A percentile compares a stretch with the other conserved stretches of the same genome.
Evolutionary conservation across 92 coral and sea anemone genomes (phyloP).

Genomic region (Palythoa grandis): DNA sequence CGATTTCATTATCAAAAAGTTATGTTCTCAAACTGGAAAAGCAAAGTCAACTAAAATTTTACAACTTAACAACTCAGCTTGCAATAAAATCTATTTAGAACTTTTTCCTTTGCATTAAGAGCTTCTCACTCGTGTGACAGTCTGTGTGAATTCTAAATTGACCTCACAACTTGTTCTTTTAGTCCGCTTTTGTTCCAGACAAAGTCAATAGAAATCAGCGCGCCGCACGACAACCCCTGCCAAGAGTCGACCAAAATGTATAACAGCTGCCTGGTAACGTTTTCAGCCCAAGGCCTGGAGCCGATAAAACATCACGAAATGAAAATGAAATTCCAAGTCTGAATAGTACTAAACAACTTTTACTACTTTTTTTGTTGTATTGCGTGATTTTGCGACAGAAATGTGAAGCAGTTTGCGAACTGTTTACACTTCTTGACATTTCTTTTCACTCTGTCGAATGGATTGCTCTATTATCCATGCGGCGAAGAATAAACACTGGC

Average conservation of each 20-base stretch:
- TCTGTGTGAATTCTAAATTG: background rate
- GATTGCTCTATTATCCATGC: background rate
- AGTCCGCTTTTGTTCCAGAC: background rate
- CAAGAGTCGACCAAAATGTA: background rate
- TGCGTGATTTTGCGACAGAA: conserved; percentile 10
- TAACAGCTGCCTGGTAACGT: background rate
- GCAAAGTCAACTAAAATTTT: no score
- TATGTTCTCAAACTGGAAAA: background rate
- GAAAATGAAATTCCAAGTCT: background rate
- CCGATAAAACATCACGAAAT: background rate
- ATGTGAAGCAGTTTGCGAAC: background rate
- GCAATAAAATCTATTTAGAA: background rate
- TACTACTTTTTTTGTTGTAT: background rate
- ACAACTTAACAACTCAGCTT: no score
- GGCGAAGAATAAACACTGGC: background rate
- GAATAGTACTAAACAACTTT: background rate
- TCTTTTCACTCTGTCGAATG: background rate
- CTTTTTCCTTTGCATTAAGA: background rate
- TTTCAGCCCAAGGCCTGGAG: background rate
- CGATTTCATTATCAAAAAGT: no score
- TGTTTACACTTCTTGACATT: conserved; percentile 28
- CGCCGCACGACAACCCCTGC: background rate
- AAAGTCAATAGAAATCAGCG: background rate
- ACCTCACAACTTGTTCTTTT: background rate
- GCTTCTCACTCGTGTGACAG: background rate